Conservation (phyloP, 2,113 vertebrate genomes). For the Jaculus jaculus region DNA sequence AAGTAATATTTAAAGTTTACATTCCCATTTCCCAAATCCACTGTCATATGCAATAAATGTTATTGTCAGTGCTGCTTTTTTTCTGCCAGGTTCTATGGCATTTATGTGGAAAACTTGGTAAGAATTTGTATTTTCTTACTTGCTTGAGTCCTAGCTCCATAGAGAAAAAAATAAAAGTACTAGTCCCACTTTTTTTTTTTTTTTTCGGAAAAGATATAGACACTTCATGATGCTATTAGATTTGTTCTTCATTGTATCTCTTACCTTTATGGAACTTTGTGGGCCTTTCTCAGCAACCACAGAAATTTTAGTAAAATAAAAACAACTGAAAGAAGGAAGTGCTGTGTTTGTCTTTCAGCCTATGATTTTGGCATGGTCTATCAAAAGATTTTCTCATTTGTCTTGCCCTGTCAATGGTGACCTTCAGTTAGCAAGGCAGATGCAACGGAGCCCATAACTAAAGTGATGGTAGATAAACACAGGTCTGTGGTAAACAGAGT, state of each 20-base stretch:
- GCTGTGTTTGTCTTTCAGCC: not conserved
- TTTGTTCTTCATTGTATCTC: no score
- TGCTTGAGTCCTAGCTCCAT: not conserved
- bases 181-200: not conserved
- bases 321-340: not conserved
- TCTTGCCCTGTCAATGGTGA: not conserved
- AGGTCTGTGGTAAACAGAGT: not conserved
- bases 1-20: not conserved
- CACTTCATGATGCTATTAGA: not conserved
- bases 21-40: not conserved
- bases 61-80: not conserved
- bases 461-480: not conserved
- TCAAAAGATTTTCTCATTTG: not conserved
- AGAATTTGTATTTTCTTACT: not conserved
- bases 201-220: not conserved
- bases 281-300: not conserved
- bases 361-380: accelerated
- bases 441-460: not conserved
- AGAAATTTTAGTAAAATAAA: not conserved
- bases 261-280: not conserved
- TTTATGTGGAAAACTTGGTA: not conserved
- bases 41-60: not conserved
- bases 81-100: not conserved
- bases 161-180: not conserved
- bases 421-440: not conserved